A percentile compares a stretch with the other conserved stretches of the same genome.
Conservation (phyloP, 2,113 vertebrate species). For the Petromus typicus region DNA sequence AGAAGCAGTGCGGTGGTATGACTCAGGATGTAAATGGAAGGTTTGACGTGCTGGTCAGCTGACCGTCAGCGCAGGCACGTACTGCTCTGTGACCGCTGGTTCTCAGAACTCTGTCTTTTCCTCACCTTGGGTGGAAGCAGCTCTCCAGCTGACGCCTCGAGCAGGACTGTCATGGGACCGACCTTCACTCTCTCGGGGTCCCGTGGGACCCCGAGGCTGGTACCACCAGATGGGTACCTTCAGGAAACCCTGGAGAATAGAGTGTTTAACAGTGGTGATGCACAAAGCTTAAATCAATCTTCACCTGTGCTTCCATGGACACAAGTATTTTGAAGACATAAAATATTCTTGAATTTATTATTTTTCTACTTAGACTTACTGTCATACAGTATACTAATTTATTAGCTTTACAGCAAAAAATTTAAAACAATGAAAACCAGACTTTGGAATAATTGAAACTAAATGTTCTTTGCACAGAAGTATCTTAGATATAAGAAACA, state of each 20-base stretch:
- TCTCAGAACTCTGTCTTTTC: accelerated
- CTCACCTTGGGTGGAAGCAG: conserved; percentile 81
- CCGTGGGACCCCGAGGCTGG: conserved; percentile 63
- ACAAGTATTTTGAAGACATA: not conserved
- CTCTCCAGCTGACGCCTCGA: conserved; percentile 72
- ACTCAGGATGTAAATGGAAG: not conserved
- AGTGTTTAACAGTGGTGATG: not conserved
- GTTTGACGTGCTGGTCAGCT: not conserved
- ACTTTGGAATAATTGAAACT: not conserved
- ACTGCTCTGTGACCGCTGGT: not conserved
- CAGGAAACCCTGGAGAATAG: conserved; percentile 90
- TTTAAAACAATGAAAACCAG: conserved; percentile 5
- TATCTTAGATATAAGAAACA: not conserved
- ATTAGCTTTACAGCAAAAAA: not conserved
- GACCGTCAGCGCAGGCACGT: not conserved
- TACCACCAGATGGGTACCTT: conserved; percentile 92
- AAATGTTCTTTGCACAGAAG: not conserved
- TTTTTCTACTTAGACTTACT: not conserved
- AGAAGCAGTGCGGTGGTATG: not conserved
- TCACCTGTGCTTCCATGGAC: not conserved
- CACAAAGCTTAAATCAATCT: not conserved
- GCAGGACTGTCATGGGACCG: conserved; percentile 76
- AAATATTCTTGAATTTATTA: not conserved
- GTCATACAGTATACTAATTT: not conserved
- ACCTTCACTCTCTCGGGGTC: conserved; percentile 33